Percentiles rank a stretch among this genome's conserved stretches.
These are phyloP conservation scores for Lepilemur ruficaudatus DNA, from an alignment of 2,797 vertebrate genomes.

Conservation along the genomic window DNA sequence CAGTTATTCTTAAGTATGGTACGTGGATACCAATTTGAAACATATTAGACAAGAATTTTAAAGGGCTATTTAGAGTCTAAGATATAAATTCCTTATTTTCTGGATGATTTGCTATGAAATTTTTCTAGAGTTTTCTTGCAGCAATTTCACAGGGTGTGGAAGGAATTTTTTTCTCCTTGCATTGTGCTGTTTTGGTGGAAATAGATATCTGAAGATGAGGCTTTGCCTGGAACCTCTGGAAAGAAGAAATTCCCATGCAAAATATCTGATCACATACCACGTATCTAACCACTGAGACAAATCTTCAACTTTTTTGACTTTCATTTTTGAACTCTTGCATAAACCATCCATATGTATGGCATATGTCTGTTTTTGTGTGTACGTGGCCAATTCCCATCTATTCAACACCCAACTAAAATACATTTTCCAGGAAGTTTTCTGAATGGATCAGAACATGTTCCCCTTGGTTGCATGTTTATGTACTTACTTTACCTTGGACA, in stretches of 20 bases:
- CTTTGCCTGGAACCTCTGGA: neutral
- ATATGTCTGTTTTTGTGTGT: neutral
- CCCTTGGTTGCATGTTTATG: neutral
- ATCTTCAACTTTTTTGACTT: neutral
- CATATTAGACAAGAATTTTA: neutral
- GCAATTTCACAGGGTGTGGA: neutral
- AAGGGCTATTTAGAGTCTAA: neutral
- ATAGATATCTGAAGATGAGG: slow-evolving; percentile 19
- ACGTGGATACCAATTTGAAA: neutral
- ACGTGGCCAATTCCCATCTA: neutral
- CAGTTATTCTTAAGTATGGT: neutral
- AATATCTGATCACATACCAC: neutral
- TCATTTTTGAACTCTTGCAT: neutral
- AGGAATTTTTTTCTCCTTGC: neutral
- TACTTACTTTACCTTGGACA: neutral
- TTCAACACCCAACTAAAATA: neutral
- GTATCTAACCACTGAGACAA: neutral
- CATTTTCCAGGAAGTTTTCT: neutral
- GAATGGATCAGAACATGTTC: neutral
- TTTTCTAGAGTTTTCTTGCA: slow-evolving; percentile 22
- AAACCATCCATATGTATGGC: neutral
- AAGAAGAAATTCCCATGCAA: neutral
- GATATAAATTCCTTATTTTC: slow-evolving; percentile 29
- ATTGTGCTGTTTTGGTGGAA: neutral
- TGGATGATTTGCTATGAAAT: neutral